Conservation (phyloP, 2,888 invertebrate species). For the Trichogramma evanescens region DNA sequence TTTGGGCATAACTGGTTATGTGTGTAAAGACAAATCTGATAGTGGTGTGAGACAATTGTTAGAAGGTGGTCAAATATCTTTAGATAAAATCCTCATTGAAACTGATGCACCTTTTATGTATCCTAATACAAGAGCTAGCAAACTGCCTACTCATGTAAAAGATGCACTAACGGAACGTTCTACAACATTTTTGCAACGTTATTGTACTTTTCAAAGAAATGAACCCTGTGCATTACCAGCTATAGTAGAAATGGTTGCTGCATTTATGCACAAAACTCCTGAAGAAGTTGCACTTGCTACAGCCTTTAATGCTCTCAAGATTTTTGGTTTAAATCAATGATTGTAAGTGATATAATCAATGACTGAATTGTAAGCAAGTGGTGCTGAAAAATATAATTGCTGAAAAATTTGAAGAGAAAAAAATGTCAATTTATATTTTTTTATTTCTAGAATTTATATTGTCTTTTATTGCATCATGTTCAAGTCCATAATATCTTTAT, state of each 20-base stretch:
- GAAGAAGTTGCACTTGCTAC: slow-evolving; percentile 87
- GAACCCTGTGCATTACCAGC: slow-evolving; percentile 92
- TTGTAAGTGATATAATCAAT: slow-evolving; percentile 45
- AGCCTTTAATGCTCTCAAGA: slow-evolving; percentile 83
- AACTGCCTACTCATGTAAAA: slow-evolving; percentile 80
- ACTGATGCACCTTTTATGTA: slow-evolving; percentile 96
- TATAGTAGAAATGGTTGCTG: slow-evolving; percentile 89
- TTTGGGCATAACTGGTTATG: slow-evolving; percentile 75
- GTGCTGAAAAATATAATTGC: slow-evolving; percentile 11
- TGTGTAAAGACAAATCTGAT: slow-evolving; percentile 89
- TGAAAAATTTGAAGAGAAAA: background rate
- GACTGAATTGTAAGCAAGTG: background rate
- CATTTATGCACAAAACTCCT: slow-evolving; percentile 76
- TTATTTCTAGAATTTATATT: background rate
- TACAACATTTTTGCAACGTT: slow-evolving; percentile 74
- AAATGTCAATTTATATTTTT: background rate
- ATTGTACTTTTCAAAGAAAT: slow-evolving; percentile 93
- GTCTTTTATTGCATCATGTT: too few species aligned
- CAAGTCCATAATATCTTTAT: too few species aligned
- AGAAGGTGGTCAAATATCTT: slow-evolving; percentile 70
- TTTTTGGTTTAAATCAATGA: slow-evolving; percentile 80
- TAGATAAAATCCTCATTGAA: slow-evolving; percentile 81
- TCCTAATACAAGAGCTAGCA: slow-evolving; percentile 88
- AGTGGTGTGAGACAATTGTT: slow-evolving; percentile 79
- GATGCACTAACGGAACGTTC: slow-evolving; percentile 80